Conservation (phyloP, 2,113 vertebrate genomes). For the Ascaphus truei region DNA sequence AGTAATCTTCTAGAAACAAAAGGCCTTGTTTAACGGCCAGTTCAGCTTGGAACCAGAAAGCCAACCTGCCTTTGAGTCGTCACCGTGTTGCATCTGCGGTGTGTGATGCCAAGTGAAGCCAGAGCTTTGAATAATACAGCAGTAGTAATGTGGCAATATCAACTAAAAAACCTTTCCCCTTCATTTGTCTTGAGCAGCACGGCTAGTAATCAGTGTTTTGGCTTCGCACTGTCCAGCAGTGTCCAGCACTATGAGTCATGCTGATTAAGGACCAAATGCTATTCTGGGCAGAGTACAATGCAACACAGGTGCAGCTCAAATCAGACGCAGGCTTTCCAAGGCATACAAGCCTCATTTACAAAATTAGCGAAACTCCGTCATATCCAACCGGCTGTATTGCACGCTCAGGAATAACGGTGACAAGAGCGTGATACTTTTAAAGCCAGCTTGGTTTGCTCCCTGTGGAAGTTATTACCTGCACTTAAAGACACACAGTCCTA, state of each 20-base stretch:
- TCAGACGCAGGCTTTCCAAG: not conserved
- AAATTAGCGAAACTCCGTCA: not conserved
- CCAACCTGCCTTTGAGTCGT: not conserved
- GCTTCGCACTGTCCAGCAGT: not conserved
- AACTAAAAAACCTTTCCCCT: not conserved
- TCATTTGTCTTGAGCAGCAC: not conserved
- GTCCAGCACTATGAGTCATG: constrained; percentile 10
- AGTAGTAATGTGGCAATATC: no score
- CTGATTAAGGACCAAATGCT: constrained; percentile 30
- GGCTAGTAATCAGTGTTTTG: not conserved
- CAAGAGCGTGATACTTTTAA: not conserved
- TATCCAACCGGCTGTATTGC: not conserved
- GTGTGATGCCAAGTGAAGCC: no score
- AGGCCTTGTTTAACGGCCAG: no score
- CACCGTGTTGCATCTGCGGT: not conserved
- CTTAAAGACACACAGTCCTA: no score
- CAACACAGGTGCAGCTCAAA: constrained; percentile 10
- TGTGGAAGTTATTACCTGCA: no score
- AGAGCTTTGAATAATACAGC: not conserved
- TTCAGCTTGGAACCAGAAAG: no score
- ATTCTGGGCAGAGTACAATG: constrained; percentile 3
- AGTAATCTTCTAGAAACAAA: no score
- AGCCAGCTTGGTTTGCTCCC: not conserved
- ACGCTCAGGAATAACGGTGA: not conserved
- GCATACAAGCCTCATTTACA: constrained; percentile 17